phyloP scores from a whole-genome alignment of 1,140 invertebrate species.

The Aphidius ervi region DNA sequence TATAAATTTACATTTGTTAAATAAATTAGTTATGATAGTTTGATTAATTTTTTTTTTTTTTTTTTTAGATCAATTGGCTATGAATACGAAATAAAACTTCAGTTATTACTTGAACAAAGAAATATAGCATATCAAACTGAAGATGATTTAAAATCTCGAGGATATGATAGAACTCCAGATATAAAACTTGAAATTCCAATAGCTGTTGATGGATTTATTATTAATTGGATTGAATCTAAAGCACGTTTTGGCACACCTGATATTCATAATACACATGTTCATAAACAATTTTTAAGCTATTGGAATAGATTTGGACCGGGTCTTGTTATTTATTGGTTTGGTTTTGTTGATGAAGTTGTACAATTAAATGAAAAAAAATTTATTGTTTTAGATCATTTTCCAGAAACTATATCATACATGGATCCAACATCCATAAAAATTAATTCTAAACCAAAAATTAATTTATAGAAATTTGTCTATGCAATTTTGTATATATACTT shows the following conservation, averaged over 20 bases:
- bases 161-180: conserved; percentile 95
- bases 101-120: conserved; percentile 56
- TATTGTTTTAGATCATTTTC: conserved; percentile 63
- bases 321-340: conserved; percentile 95
- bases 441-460: too few species aligned
- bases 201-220: conserved; percentile 76
- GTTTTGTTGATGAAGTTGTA: conserved; percentile 72
- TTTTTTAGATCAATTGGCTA: conserved; percentile 63
- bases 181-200: conserved; percentile 87
- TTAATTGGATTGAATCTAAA: conserved; percentile 97
- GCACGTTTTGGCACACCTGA: conserved; percentile 85
- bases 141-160: conserved; percentile 70
- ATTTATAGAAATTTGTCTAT: too few species aligned
- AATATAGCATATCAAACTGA: conserved; percentile 76
- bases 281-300: conserved; percentile 84
- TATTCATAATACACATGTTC: conserved; percentile 78
- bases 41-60: background rate
- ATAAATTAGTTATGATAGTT: conserved; percentile 9
- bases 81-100: conserved; percentile 71
- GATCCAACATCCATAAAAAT: conserved; percentile 25
- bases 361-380: conserved; percentile 62
- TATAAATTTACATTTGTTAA: conserved; percentile 13
- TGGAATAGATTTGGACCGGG: conserved; percentile 94
- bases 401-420: conserved; percentile 51
- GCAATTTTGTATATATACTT: too few species aligned